phyloP scores from a whole-genome alignment of 23 tunicate species.

The Styela plicata region DNA sequence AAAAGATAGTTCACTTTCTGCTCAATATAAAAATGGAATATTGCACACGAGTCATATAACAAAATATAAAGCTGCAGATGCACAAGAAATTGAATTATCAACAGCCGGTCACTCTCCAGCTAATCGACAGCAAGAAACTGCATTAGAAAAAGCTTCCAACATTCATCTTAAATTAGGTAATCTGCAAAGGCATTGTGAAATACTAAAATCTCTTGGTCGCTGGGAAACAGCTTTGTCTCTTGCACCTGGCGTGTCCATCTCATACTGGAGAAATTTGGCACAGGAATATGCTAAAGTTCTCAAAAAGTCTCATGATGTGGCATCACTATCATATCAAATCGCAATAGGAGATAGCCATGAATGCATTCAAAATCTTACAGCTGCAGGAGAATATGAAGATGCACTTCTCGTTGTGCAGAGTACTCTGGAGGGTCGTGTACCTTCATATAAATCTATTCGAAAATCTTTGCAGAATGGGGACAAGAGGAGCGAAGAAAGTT shows the following conservation, averaged over 20 bases:
- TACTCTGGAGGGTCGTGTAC: slow-evolving; percentile 43
- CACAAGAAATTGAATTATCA: slow-evolving; percentile 44
- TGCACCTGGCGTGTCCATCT: slow-evolving; percentile 79
- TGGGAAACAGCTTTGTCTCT: slow-evolving; percentile 85
- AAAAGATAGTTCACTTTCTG: slow-evolving; percentile 52
- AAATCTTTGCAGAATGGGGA: background rate
- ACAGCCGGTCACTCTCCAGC: slow-evolving; percentile 11
- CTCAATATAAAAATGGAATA: slow-evolving; percentile 61
- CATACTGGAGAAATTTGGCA: slow-evolving; percentile 58
- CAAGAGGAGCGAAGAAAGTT: background rate
- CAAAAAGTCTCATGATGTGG: slow-evolving; percentile 34
- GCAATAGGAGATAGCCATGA: slow-evolving; percentile 42
- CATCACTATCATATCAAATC: slow-evolving; percentile 42
- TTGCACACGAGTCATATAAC: slow-evolving; percentile 73
- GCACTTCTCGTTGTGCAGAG: slow-evolving; percentile 78
- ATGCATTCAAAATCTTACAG: slow-evolving; percentile 5
- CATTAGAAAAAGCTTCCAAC: slow-evolving; percentile 48
- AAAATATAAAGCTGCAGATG: slow-evolving; percentile 79
- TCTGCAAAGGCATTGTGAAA: slow-evolving; percentile 62
- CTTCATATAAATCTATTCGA: background rate
- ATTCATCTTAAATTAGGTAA: slow-evolving; percentile 62
- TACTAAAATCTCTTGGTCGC: slow-evolving; percentile 54
- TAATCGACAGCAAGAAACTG: slow-evolving; percentile 41
- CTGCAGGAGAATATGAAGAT: slow-evolving; percentile 33
- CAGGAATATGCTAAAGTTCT: slow-evolving; percentile 47